Percentiles rank a stretch among this genome's conserved stretches.
Evolutionary conservation across 2,113 vertebrate genomes (phyloP).

Genomic region (Peucedramus taeniatus): DNA sequence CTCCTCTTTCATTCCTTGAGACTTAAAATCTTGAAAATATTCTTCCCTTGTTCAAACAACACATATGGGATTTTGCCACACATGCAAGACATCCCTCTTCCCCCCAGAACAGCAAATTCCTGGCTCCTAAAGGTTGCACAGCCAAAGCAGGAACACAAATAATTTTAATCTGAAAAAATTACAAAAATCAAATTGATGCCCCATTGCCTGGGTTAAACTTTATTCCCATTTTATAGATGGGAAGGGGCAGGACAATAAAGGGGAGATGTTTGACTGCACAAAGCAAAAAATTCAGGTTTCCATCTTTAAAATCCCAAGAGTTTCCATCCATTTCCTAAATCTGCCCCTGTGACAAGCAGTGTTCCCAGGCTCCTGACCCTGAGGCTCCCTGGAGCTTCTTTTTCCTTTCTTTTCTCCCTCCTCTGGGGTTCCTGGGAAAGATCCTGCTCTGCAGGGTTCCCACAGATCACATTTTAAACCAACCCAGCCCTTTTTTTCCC

Average conservation of each 20-base stretch:
- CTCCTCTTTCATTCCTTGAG: not conserved
- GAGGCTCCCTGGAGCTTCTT: not conserved
- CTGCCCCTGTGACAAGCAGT: accelerated
- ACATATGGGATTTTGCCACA: not conserved
- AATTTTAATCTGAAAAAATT: not conserved
- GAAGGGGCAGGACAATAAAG: not conserved
- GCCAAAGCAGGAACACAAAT: not conserved
- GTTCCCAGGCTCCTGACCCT: not conserved
- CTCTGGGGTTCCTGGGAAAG: conserved; percentile 13
- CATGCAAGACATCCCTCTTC: not conserved
- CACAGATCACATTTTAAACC: not conserved
- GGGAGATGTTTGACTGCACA: not conserved
- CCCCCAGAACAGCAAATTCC: not conserved
- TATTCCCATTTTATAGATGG: not conserved
- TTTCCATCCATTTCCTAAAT: not conserved
- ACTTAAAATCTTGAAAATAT: not conserved
- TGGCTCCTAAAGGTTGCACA: not conserved
- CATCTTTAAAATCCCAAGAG: not conserved
- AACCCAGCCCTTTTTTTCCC: not conserved
- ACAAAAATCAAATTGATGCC: not conserved
- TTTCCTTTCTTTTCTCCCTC: not conserved
- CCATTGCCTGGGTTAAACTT: not conserved
- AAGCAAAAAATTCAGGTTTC: not conserved
- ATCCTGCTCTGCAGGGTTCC: not conserved
- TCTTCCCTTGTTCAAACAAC: not conserved